Conservation (phyloP, 2,113 vertebrate species). For the Prochilodus magdalenae region DNA sequence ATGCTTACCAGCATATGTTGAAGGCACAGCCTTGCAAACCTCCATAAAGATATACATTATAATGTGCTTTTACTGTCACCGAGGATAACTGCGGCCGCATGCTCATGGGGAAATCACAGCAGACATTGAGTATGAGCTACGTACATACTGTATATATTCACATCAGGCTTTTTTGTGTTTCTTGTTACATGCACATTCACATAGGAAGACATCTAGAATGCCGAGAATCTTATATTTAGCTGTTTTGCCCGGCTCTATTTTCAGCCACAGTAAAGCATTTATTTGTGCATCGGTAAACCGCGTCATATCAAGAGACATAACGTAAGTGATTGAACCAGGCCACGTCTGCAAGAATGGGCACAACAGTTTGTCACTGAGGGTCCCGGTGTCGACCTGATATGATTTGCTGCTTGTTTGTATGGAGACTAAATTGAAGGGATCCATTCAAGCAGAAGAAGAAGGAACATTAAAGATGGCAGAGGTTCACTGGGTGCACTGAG, state of each 20-base stretch:
- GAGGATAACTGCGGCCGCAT: too few relatives aligned
- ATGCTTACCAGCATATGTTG: too few relatives aligned
- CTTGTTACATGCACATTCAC: not conserved
- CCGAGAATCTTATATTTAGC: not conserved
- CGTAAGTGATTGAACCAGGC: slow-evolving; percentile 51
- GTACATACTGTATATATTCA: not conserved
- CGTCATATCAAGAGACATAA: slow-evolving; percentile 33
- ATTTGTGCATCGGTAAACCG: slow-evolving; percentile 42
- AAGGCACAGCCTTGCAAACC: too few relatives aligned
- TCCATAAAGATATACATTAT: too few relatives aligned
- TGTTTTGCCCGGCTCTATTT: not conserved
- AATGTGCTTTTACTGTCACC: too few relatives aligned
- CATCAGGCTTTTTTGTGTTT: slow-evolving; percentile 7
- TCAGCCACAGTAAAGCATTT: slow-evolving; percentile 6
- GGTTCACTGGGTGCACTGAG: slow-evolving; percentile 17
- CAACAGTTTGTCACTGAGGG: slow-evolving; percentile 37
- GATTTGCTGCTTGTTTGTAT: slow-evolving; percentile 41
- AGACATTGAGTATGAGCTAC: not conserved
- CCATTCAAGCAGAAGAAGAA: slow-evolving; percentile 34
- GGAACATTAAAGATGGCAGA: slow-evolving; percentile 19
- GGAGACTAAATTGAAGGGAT: slow-evolving; percentile 45
- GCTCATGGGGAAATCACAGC: not conserved
- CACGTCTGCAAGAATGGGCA: slow-evolving; percentile 48
- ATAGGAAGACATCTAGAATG: not conserved
- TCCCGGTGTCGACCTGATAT: slow-evolving; percentile 44